Evolutionary conservation across 2,797 vertebrate species (phyloP), one percentile per base, ranked within the genome.

Genomic region (Moxostoma hubbsi): DNA sequence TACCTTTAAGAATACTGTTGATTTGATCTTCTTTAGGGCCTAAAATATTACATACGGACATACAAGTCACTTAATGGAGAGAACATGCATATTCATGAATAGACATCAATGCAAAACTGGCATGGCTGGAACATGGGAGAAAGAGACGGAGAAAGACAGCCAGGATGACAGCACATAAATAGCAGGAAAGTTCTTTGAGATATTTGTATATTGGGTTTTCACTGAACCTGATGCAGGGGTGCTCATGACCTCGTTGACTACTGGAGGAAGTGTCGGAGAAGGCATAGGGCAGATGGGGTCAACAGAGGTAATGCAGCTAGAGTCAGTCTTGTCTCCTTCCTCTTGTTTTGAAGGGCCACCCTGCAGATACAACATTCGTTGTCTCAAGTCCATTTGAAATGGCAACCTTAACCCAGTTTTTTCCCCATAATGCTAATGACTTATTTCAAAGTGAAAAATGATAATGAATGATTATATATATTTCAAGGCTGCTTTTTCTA

Each of bases 181-280:
- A 24, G 24, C 24, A 24, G 24, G 24, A 2, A 24, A 24, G 1
- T 24, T 24, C 24, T 24, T 24, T 24, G 24, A 24, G 1, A 24
- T 24, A 24, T 24, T 24, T 24, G 24, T 24, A 24, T 24, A 24
- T 24, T 1, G 24, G 24, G 24, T 24, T 24, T 65, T 24, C 11
- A 9, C 7, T 66, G 8, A 89, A 94, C 94, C 92, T 84, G 89
- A 82, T 43, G 75, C 7, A 58, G 89, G 82, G 24, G 79, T 1
- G 47, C 71, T 87, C 80, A 85, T 58, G 77, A 86, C 53, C 1
- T 93, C 91, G 6, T 73, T 73, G 8, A 64, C 0, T 0, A 89
- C 84, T 0, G 84, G 84, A 0, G 83, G 55, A 9, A 9, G 68
- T 18, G 10, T 79, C 6, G 1, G 16, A 12, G 63, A 8, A 1